Conservation (phyloP, 2,113 vertebrate genomes). For the Dryoscopus gambensis region DNA sequence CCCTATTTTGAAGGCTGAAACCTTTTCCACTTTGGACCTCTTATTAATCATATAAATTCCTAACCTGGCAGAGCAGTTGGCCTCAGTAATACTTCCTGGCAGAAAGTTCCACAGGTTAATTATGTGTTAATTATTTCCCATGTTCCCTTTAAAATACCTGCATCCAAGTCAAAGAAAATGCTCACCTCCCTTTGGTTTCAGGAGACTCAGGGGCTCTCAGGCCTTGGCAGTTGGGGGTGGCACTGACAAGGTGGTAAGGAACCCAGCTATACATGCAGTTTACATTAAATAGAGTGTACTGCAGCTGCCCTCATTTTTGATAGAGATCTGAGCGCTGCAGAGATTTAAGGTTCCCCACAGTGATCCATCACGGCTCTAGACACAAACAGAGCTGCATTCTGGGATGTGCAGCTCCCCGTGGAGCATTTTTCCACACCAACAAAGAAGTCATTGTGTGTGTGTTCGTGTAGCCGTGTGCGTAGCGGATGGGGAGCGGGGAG, state of each 20-base stretch:
- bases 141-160: constrained; percentile 51
- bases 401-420: background rate
- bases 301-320: constrained; percentile 11
- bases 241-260: constrained; percentile 49
- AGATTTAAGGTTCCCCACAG: constrained; percentile 33
- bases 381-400: background rate
- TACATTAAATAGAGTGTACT: constrained; percentile 23
- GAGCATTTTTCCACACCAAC: background rate
- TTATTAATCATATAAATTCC: constrained; percentile 51
- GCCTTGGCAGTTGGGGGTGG: constrained; percentile 44
- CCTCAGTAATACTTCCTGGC: constrained; percentile 57
- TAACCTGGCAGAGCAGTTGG: constrained; percentile 23
- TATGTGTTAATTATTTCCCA: constrained; percentile 68
- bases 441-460: background rate
- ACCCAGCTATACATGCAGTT: constrained; percentile 8
- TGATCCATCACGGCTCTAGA: constrained; percentile 22
- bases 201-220: constrained; percentile 20
- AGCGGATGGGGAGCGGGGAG: background rate
- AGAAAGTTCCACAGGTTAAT: constrained; percentile 63
- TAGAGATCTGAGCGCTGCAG: constrained; percentile 12
- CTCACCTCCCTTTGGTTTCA: constrained; percentile 36
- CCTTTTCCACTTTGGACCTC: constrained; percentile 39
- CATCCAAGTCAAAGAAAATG: constrained; percentile 47
- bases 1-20: constrained; percentile 28
- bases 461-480: fast-evolving